Evolutionary conservation across 1,140 invertebrate species (phyloP), one percentile per base, ranked within the genome.

Genomic region (Aphelenchoides besseyi): DNA sequence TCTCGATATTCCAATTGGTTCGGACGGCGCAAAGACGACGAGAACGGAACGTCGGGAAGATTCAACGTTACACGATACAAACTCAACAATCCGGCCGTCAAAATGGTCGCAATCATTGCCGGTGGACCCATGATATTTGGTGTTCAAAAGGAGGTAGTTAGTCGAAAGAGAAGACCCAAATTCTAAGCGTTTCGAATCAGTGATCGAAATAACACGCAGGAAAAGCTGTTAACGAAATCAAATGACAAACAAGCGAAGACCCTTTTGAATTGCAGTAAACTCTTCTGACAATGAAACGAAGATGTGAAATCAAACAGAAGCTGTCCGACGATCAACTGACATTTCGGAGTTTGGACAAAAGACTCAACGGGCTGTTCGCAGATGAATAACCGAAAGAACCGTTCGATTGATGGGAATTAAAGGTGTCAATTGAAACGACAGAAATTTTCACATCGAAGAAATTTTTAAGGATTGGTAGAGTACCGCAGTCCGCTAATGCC

Each of bases 21-120:
- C 5, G 41, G 23, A 28, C 66, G 18, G 1, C 53, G 23, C 9
- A 77, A 55, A n/a, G 69, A 48, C 23, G 61, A 0, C 16, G 73
- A 73, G 41, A 75, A 77, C 32, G 76, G 73, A 3, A 72, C 57
- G 52, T 77, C 61, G 3, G 76, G 76, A 1, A 77, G 52, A 35
- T 77, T 77, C 23, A 77, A 28, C 2, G 69, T 52, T 16, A 77
- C 23, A n/a, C 71, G 75, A 41, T 72, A 72, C 26, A 66, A 29
- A 18, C 55, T 59, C 5, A 59, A 18, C 55, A 59, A 8, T 18
- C 5, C 5, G 18, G 55, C 55, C 32, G 26, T 33, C 16, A 66
- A 29, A 37, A 66, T 53, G 1, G 32, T 30, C 59, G 59, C n/a
- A n/a, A 61, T 18, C n/a, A n/a, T 26, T 16, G 59, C 59, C 12